Conservation (phyloP, 2,888 invertebrate species). For the Chesias legatella region DNA sequence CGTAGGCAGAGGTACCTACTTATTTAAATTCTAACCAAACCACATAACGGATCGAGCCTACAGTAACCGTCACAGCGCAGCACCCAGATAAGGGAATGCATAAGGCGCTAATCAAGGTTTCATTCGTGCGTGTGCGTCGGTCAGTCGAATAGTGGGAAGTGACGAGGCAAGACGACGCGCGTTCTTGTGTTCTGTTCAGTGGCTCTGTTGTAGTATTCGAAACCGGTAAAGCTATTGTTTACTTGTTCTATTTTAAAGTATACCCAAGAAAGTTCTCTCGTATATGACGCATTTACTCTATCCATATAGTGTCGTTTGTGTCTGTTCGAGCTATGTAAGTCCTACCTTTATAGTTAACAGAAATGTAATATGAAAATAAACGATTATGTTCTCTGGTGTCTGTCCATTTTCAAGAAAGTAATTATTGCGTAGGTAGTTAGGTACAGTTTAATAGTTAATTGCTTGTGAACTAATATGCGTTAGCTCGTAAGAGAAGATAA, state of each 20-base stretch:
- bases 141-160: slow-evolving; percentile 41
- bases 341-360: too few species aligned
- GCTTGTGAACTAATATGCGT: too few species aligned
- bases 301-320: too few species aligned
- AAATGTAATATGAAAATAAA: too few species aligned
- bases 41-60: slow-evolving; percentile 34
- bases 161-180: slow-evolving; percentile 34
- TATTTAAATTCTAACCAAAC: slow-evolving; percentile 28
- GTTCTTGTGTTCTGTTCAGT: slow-evolving; percentile 30
- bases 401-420: too few species aligned
- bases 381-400: too few species aligned
- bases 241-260: slow-evolving; percentile 36
- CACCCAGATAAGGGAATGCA: slow-evolving; percentile 52
- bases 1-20: slow-evolving; percentile 2
- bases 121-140: slow-evolving; percentile 22
- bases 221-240: slow-evolving; percentile 46
- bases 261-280: too few species aligned
- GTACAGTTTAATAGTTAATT: too few species aligned
- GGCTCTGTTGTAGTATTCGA: slow-evolving; percentile 28
- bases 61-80: slow-evolving; percentile 38
- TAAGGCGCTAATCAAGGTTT: slow-evolving; percentile 36
- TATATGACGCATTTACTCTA: too few species aligned
- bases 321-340: too few species aligned
- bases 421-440: too few species aligned
- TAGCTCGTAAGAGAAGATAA: too few species aligned